These are phyloP conservation scores for Palythoa grandiflora DNA, from an alignment of 92 coral and sea anemone species.

Conservation along the genomic window DNA sequence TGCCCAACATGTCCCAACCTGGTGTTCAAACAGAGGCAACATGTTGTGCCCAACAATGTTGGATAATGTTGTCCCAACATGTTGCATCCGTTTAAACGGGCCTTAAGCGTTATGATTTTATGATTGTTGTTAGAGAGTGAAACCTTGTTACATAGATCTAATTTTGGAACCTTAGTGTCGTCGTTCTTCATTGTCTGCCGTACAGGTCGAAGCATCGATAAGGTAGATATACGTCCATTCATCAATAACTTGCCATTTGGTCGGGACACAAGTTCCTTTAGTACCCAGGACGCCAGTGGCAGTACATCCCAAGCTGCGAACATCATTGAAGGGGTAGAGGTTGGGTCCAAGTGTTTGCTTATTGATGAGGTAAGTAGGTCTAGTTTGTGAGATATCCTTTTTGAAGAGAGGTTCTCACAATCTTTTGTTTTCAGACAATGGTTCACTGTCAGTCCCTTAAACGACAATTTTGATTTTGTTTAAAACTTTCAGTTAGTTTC, in stretches of 20 bases:
- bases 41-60: too few relatives aligned
- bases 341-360: slow-evolving; percentile 65
- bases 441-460: background rate
- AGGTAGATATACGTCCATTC: slow-evolving; percentile 71
- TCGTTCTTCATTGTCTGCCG: background rate
- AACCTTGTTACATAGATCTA: background rate
- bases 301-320: slow-evolving; percentile 74
- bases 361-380: slow-evolving; percentile 63
- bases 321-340: slow-evolving; percentile 68
- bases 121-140: background rate
- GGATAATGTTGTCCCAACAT: too few relatives aligned
- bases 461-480: background rate
- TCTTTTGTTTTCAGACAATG: background rate
- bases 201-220: slow-evolving; percentile 67
- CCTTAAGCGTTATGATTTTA: too few relatives aligned
- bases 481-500: too few relatives aligned
- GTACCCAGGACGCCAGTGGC: slow-evolving; percentile 81
- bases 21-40: too few relatives aligned
- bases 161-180: background rate
- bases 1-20: too few relatives aligned
- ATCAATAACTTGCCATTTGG: slow-evolving; percentile 77
- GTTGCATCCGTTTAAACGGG: too few relatives aligned
- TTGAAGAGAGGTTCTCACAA: too few relatives aligned
- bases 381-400: background rate
- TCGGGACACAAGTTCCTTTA: slow-evolving; percentile 69